A percentile compares a stretch with the other conserved stretches of the same genome.
phyloP scores from a whole-genome alignment of 2,888 invertebrate species.

The Monoplex corrugatus region DNA sequence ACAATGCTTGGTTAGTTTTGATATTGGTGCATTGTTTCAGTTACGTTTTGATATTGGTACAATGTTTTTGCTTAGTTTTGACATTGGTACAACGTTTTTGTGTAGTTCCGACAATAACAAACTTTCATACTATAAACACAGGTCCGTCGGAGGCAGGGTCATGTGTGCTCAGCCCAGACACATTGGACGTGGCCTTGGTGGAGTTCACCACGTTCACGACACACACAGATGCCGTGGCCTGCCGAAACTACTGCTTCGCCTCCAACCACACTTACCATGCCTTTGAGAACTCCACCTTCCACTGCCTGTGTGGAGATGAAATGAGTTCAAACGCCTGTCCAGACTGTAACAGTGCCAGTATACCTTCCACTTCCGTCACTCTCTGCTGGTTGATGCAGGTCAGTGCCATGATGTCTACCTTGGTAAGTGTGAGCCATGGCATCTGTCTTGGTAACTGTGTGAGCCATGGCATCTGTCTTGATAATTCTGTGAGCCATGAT shows the following conservation, averaged over 20 bases:
- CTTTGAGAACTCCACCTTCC: slow-evolving; percentile 34
- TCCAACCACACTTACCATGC: slow-evolving; percentile 43
- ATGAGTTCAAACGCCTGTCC: slow-evolving; percentile 25
- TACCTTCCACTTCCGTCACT: slow-evolving; percentile 24
- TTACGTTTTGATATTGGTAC: no score
- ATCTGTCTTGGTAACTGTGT: no score
- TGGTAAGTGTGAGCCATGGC: not conserved
- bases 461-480: no score
- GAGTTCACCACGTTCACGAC: slow-evolving; percentile 38
- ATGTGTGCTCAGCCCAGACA: slow-evolving; percentile 52
- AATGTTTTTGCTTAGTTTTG: no score
- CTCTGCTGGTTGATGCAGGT: slow-evolving; percentile 41
- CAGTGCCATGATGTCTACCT: not conserved
- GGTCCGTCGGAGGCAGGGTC: slow-evolving; percentile 52
- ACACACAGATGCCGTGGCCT: slow-evolving; percentile 1
- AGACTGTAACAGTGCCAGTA: slow-evolving; percentile 41
- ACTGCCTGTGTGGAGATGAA: slow-evolving; percentile 55
- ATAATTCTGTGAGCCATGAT: no score
- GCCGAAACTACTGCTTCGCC: slow-evolving; percentile 50
- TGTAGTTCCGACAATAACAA: no score
- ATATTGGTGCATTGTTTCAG: no score
- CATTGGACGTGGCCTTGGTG: slow-evolving; percentile 40
- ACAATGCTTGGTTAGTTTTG: no score
- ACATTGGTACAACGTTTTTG: no score
- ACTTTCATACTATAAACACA: no score